Evolutionary conservation across 2,113 vertebrate genomes (phyloP).

Genomic region (Oncorhynchus kisutch): DNA sequence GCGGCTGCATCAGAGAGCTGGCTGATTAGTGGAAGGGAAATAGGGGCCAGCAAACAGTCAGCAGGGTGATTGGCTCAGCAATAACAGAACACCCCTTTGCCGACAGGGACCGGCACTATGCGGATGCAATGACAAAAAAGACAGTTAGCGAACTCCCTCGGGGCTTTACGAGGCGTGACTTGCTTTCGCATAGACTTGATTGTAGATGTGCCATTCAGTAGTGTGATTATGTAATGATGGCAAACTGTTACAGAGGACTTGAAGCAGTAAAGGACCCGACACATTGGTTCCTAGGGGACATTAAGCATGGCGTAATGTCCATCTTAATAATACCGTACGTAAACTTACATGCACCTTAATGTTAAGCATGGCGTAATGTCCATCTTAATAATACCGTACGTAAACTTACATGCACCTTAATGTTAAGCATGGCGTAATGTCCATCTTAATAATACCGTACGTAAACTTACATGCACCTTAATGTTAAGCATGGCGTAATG

Average conservation of each 20-base stretch:
- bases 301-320: too few relatives aligned
- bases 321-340: too few relatives aligned
- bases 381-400: too few relatives aligned
- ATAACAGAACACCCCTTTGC: constrained; percentile 71
- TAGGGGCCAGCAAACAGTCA: constrained; percentile 70
- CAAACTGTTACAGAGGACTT: not conserved
- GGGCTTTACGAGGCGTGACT: constrained; percentile 59
- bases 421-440: too few relatives aligned
- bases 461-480: too few relatives aligned
- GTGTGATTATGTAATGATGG: not conserved
- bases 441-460: too few relatives aligned
- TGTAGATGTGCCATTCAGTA: not conserved
- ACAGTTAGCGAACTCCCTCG: constrained; percentile 53
- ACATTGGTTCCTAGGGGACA: too few relatives aligned
- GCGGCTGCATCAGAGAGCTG: constrained; percentile 61
- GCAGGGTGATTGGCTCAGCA: constrained; percentile 72
- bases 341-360: too few relatives aligned
- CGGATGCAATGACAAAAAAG: constrained; percentile 62
- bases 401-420: too few relatives aligned
- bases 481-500: too few relatives aligned
- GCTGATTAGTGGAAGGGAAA: constrained; percentile 69
- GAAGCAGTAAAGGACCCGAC: too few relatives aligned
- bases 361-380: too few relatives aligned
- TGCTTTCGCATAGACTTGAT: not conserved
- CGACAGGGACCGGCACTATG: constrained; percentile 61